A percentile compares a stretch with the other conserved stretches of the same genome.
phyloP scores from a whole-genome alignment of 2,113 vertebrate genomes.

The Colossoma macropomum region DNA sequence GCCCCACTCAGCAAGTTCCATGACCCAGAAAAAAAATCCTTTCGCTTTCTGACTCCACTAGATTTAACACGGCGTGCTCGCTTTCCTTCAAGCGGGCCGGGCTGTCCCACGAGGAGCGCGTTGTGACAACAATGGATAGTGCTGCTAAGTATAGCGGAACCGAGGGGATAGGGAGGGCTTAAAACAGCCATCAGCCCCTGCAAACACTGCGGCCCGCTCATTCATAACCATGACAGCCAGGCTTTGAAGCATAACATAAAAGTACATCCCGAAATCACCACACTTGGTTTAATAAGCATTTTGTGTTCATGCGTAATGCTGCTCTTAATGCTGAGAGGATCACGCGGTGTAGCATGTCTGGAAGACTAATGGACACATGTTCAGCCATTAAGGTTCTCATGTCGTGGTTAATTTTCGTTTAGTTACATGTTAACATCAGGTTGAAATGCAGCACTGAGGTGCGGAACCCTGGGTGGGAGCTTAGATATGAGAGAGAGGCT shows the following conservation, averaged over 20 bases:
- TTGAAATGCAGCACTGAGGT: not conserved
- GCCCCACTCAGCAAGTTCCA: slow-evolving; percentile 66
- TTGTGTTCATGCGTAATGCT: slow-evolving; percentile 53
- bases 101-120: slow-evolving; percentile 57
- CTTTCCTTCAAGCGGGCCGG: slow-evolving; percentile 49
- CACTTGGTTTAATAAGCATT: slow-evolving; percentile 54
- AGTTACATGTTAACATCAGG: slow-evolving; percentile 10
- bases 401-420: slow-evolving; percentile 28
- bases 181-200: slow-evolving; percentile 60
- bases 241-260: slow-evolving; percentile 60
- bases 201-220: slow-evolving; percentile 15
- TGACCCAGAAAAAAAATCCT: slow-evolving; percentile 74
- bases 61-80: slow-evolving; percentile 58
- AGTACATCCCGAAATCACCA: slow-evolving; percentile 43
- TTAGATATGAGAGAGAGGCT: not conserved
- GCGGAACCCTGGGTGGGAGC: too few relatives aligned
- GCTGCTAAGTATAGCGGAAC: slow-evolving; percentile 70
- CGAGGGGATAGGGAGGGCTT: slow-evolving; percentile 52
- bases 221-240: slow-evolving; percentile 48
- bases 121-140: slow-evolving; percentile 69
- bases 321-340: slow-evolving; percentile 46
- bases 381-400: not conserved
- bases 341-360: not conserved
- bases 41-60: slow-evolving; percentile 56
- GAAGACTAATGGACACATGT: not conserved